Conservation (phyloP, 2,113 vertebrate genomes). For the Hucho hucho region DNA sequence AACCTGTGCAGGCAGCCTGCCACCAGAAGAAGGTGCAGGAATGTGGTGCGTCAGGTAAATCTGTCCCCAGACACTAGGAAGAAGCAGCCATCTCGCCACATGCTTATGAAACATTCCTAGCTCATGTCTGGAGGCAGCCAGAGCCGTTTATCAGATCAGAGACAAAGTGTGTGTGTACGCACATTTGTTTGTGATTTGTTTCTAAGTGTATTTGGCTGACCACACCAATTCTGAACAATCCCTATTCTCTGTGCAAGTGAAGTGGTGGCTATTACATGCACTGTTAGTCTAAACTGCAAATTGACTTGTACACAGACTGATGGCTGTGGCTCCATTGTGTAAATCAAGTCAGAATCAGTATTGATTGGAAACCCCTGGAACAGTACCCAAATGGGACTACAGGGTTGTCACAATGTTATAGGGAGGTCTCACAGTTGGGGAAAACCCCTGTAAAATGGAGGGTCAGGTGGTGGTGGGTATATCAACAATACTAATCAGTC, state of each 20-base stretch:
- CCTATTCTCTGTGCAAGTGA: conserved; percentile 74
- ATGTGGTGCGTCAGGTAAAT: conserved; percentile 64
- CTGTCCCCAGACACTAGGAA: conserved; percentile 65
- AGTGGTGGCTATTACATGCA: conserved; percentile 78
- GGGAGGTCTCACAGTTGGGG: background rate
- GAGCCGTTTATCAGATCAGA: conserved; percentile 44
- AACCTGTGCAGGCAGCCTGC: background rate
- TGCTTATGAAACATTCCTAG: conserved; percentile 80
- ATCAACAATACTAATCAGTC: background rate
- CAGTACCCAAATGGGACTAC: background rate
- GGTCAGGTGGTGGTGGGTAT: too few relatives aligned
- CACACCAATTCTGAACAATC: conserved; percentile 81
- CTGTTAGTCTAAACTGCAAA: conserved; percentile 77
- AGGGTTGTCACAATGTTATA: background rate
- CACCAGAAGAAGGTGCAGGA: conserved; percentile 37
- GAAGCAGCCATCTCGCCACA: conserved; percentile 76
- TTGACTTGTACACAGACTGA: conserved; percentile 84
- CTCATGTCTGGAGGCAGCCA: conserved; percentile 58
- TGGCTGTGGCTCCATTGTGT: conserved; percentile 71
- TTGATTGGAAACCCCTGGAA: conserved; percentile 71
- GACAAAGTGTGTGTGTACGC: conserved; percentile 1
- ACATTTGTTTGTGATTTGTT: background rate
- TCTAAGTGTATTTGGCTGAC: conserved; percentile 21
- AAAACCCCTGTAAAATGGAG: background rate
- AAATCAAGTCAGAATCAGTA: conserved; percentile 71